Conservation (phyloP, 2,888 invertebrate genomes). For the Agonopterix arenella region DNA sequence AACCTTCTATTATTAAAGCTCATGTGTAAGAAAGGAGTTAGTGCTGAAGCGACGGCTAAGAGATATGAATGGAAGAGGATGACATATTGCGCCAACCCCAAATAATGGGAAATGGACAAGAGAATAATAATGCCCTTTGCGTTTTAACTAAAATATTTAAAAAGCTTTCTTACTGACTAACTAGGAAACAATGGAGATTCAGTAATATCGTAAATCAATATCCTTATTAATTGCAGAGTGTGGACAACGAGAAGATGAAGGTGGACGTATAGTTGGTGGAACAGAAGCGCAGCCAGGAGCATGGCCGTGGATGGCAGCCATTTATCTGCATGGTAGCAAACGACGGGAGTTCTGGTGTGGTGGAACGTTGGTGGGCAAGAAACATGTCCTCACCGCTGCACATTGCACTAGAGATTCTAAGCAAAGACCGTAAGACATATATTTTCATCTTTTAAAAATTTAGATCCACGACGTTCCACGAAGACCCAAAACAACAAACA, state of each 20-base stretch:
- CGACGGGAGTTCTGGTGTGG: conserved; percentile 96
- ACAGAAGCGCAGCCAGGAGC: conserved; percentile 88
- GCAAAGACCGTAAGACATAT: conserved; percentile 86
- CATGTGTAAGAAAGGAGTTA: too few relatives aligned
- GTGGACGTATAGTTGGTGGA: conserved; percentile 94
- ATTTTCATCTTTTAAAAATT: conserved; percentile 13
- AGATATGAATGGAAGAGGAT: too few relatives aligned
- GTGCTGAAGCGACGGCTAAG: too few relatives aligned
- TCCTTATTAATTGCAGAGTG: conserved; percentile 75
- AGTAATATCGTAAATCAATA: too few relatives aligned
- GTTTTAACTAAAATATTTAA: too few relatives aligned
- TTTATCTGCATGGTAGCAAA: conserved; percentile 90
- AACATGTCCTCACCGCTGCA: conserved; percentile 92
- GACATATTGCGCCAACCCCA: too few relatives aligned
- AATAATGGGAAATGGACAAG: too few relatives aligned
- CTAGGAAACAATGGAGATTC: too few relatives aligned
- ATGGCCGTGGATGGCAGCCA: conserved; percentile 98
- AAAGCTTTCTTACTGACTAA: too few relatives aligned
- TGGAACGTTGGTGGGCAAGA: conserved; percentile 88
- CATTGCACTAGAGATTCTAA: conserved; percentile 94
- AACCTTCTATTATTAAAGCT: too few relatives aligned
- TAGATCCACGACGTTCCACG: background rate
- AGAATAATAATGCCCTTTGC: too few relatives aligned
- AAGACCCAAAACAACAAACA: too few relatives aligned
- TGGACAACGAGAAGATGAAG: conserved; percentile 88